These are phyloP conservation scores for Micrasema longulum DNA, from an alignment of 1,140 invertebrate genomes.

Conservation along the genomic window DNA sequence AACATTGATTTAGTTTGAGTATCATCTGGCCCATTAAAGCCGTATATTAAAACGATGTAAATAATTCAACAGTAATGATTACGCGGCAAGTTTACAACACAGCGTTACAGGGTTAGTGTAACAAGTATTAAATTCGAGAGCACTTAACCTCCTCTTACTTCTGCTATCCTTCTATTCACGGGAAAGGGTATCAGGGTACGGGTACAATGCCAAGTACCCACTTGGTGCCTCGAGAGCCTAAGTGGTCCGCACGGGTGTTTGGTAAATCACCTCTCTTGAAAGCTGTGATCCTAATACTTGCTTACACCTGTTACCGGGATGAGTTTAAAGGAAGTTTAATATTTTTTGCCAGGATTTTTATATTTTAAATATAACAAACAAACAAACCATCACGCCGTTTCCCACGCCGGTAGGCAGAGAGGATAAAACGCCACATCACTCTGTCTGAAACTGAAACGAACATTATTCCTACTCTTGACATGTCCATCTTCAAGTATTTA, in stretches of 20 bases:
- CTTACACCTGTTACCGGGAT: constrained; percentile 21
- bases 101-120: neutral
- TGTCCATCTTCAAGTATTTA: no score
- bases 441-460: no score
- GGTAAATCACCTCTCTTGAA: constrained; percentile 45
- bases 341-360: no score
- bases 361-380: no score
- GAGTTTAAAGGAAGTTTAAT: neutral
- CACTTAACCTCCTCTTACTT: constrained; percentile 25
- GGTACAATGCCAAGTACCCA: neutral
- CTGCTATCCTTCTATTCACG: neutral
- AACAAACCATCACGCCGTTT: no score
- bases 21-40: neutral
- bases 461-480: no score
- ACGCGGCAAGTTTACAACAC: neutral
- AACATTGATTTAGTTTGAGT: no score
- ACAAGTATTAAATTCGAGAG: constrained; percentile 13
- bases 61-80: neutral
- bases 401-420: no score
- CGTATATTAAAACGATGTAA: no score
- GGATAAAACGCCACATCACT: no score
- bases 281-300: constrained; percentile 25
- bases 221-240: neutral
- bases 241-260: constrained; percentile 15
- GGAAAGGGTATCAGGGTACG: neutral